Conservation (phyloP, 1,140 invertebrate species). For the Pogonognathellus flavescens region DNA sequence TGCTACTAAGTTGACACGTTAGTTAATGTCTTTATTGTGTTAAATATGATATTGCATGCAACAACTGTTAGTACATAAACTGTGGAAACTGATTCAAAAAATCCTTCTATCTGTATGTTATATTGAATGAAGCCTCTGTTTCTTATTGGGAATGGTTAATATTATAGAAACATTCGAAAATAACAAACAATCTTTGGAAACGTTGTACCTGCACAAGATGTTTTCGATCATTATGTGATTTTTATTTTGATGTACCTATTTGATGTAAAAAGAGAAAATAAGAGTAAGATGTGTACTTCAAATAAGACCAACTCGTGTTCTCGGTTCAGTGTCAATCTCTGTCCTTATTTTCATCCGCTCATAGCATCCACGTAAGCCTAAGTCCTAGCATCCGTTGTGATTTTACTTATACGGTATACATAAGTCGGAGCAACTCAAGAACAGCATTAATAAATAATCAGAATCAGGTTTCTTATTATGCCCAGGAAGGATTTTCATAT, state of each 20-base stretch:
- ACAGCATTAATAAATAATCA: too few species aligned
- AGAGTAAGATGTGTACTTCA: constrained; percentile 44
- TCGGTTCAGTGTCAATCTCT: not conserved
- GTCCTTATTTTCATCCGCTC: not conserved
- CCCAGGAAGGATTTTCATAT: too few species aligned
- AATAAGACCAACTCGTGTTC: constrained; percentile 29
- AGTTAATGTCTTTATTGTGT: too few species aligned
- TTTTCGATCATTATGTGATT: constrained; percentile 59
- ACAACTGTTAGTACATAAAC: not conserved
- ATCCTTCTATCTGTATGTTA: constrained; percentile 1
- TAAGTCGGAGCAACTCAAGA: too few species aligned
- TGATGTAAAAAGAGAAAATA: constrained; percentile 55
- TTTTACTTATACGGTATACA: not conserved
- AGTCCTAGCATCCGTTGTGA: not conserved
- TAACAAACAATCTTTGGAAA: constrained; percentile 54
- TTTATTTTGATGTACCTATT: constrained; percentile 64
- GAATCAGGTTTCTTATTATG: too few species aligned
- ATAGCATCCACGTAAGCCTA: not conserved
- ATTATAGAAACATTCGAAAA: constrained; percentile 54
- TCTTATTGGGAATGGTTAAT: constrained; percentile 19
- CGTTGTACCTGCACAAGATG: constrained; percentile 57
- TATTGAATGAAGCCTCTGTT: not conserved
- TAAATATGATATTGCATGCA: too few species aligned
- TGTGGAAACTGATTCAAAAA: constrained; percentile 11
- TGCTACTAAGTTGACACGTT: too few species aligned